Evolutionary conservation across 2,888 invertebrate species (phyloP), one percentile per base, ranked within the genome.

Genomic region (Drosophila niveifrons): DNA sequence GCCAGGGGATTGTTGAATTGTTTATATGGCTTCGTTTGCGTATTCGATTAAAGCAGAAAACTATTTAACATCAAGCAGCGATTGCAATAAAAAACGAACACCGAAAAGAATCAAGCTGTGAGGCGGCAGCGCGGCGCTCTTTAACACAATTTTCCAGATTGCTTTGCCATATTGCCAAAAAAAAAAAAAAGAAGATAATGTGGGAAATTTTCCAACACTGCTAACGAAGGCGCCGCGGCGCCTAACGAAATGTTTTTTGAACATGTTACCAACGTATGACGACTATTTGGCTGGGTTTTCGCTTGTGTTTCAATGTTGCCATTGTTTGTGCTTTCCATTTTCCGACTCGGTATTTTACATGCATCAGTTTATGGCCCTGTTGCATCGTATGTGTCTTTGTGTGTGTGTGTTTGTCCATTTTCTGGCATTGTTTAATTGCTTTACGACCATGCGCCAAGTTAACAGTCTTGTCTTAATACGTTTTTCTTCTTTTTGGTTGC

Each of bases 391-490:
- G 23, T 23, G 23, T 23, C 23, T 23, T 23, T 23, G 23, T 23
- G 52, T 57, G 50, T 43, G 56, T 68, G 67, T 59, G 18, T 41
- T 61, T 53, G 53, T 15, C 47, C 61, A 63, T 59, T 67, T 61
- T 43, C 43, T 53, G 36, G 70, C 71, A 66, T 72, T 69, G 66
- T 70, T 81, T 75, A 72, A 78, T 74, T 88, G 74, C 51, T 89
- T 88, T 89, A 84, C 72, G 70, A 61, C 78, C 86, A 82, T 88
- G 90, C 88, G 84, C 89, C 86, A 84, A 75, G 71, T 79, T 88
- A 76, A 84, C 86, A 78, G 70, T 78, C 66, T 70, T 48, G 47
- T 46, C 46, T 57, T 31, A 36, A 36, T 57, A 34, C 65, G 58
- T 46, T 13, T 46, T 13, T 44, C 36, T n/a, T 36, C 18, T 43